A percentile compares a stretch with the other conserved stretches of the same genome.
Conservation (phyloP, 1,140 invertebrate species). For the Streblospio benedicti region DNA sequence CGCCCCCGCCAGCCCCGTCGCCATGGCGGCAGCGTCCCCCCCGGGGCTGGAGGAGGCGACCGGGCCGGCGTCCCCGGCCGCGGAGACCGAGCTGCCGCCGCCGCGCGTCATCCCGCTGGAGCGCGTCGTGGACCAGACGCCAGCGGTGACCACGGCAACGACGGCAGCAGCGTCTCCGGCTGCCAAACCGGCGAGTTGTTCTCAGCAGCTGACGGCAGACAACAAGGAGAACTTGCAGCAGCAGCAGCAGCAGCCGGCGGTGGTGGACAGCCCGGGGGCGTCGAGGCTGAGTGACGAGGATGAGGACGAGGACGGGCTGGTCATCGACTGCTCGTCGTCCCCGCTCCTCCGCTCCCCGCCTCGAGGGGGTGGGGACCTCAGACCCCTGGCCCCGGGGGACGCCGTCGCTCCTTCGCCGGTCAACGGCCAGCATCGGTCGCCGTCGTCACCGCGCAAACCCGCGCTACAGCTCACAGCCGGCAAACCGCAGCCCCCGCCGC, state of each 20-base stretch:
- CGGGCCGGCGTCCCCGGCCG: neutral
- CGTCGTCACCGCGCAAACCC: slow-evolving; percentile 19
- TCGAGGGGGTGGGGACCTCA: neutral
- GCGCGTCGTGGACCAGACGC: neutral
- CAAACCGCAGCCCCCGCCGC: slow-evolving; percentile 8
- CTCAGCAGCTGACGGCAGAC: slow-evolving; percentile 25
- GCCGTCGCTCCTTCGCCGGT: slow-evolving; percentile 1
- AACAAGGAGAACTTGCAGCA: neutral
- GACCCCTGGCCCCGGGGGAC: slow-evolving; percentile 13
- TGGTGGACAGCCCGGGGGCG: slow-evolving; percentile 2
- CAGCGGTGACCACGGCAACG: slow-evolving; percentile 5
- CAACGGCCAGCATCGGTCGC: slow-evolving; percentile 9
- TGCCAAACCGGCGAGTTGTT: slow-evolving; percentile 21
- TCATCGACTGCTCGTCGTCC: slow-evolving; percentile 39
- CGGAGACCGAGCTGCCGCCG: neutral
- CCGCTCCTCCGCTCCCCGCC: slow-evolving; percentile 22
- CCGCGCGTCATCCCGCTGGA: neutral
- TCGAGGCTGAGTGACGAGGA: slow-evolving; percentile 33
- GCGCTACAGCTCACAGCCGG: slow-evolving; percentile 12
- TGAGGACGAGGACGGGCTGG: slow-evolving; percentile 41
- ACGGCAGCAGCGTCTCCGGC: slow-evolving; percentile 10
- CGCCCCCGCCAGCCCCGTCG: neutral
- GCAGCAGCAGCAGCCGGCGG: slow-evolving; percentile 7
- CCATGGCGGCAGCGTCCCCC: neutral
- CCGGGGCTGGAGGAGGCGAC: too few relatives aligned